These are phyloP conservation scores for Odobenus rosmarus DNA, from an alignment of 2,113 vertebrate genomes.

Conservation along the genomic window DNA sequence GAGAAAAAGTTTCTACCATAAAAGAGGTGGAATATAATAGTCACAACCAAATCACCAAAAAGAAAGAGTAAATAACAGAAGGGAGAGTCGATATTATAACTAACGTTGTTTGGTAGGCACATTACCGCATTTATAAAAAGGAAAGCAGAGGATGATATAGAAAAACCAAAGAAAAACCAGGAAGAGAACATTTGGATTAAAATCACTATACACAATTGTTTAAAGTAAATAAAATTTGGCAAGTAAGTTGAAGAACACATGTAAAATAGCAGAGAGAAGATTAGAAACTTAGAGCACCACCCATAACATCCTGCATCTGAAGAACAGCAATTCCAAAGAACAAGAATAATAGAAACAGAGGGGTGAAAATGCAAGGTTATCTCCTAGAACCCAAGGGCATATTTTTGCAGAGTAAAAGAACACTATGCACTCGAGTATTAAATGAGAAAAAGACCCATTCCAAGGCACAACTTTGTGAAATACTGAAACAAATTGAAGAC, in stretches of 20 bases:
- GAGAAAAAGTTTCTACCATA: neutral
- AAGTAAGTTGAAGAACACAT: neutral
- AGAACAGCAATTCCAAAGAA: neutral
- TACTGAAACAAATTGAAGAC: neutral
- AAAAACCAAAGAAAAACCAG: neutral
- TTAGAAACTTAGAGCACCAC: neutral
- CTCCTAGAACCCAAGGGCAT: neutral
- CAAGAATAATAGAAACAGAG: neutral
- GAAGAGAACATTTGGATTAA: neutral
- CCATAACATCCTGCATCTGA: neutral
- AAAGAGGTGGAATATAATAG: neutral
- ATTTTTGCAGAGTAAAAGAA: neutral
- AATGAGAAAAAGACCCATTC: neutral
- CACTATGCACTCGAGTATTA: neutral
- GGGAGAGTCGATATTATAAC: neutral
- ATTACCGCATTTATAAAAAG: neutral
- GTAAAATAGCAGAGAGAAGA: neutral
- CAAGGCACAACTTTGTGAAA: neutral
- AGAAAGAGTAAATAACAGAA: neutral
- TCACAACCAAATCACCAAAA: neutral
- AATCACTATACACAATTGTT: neutral
- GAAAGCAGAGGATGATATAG: neutral
- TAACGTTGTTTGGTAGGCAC: neutral
- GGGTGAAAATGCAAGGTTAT: neutral
- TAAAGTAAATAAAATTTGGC: neutral